Base-by-base conservation (phyloP, 2,888 invertebrate genomes). In the Melinopterus prodromus region DNA sequence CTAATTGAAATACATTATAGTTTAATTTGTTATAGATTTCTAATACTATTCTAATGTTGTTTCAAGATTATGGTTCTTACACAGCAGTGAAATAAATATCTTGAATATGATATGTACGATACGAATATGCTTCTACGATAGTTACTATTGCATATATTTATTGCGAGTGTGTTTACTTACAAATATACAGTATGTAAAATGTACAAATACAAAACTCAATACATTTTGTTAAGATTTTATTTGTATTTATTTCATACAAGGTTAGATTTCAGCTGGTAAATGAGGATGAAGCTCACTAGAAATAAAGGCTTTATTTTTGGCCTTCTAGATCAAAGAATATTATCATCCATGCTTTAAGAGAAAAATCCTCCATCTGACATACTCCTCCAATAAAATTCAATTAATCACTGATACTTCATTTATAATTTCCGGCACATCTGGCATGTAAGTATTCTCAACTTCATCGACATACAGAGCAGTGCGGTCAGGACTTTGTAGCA, bases 91-190 rank as follows among this genome's bases (percentile, higher is more conserved):
- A 26, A 26, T 26, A 26, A 26, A 26, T 26, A 26, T 26, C 26
- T 26, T 26, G 26, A 53, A 12, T 53, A 53, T 53, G 53, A 53
- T 53, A 53, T 53, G 7, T 53, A 53, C 53, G 53, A 53, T 53
- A 53, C 53, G 53, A 53, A 53, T 53, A 53, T 53, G 53, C 53
- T 53, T 53, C 53, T 53, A 12, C 53, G 53, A 53, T 53, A 53
- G 53, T 53, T 53, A 53, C 12, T 53, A 12, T 53, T 12, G 5
- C 53, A 12, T 53, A 53, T 53, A 53, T 53, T 53, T 53, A 53
- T 12, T 9, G 53, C 53, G 53, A 53, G 53, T 53, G 53, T 53
- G 53, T 53, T 53, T 92, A 89, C 87, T 92, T 87, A 83, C 90
- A 88, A 84, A 91, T 53, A 53, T 9, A 6, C 53, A 53, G 53